Conservation (phyloP, 2,888 invertebrate genomes). For the Drosophila maculinotata region DNA sequence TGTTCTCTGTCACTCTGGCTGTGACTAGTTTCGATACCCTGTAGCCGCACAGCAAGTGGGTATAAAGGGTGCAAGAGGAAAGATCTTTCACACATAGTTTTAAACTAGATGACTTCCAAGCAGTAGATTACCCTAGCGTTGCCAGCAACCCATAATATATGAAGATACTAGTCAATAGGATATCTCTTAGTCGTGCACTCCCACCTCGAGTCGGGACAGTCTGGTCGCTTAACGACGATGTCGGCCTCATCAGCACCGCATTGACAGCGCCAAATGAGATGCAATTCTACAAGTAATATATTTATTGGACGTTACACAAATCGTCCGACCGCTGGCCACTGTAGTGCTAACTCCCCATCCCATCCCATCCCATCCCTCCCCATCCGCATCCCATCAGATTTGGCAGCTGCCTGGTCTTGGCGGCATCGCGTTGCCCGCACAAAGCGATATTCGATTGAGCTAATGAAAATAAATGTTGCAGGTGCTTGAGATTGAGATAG, state of each 20-base stretch:
- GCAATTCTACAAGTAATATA: constrained; percentile 67
- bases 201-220: no score
- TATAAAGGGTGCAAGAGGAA: no score
- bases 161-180: not conserved
- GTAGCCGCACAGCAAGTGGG: not conserved
- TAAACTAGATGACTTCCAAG: no score
- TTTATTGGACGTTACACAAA: constrained; percentile 72
- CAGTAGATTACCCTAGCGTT: no score
- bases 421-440: constrained; percentile 45
- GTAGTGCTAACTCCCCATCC: no score
- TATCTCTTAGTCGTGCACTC: not conserved
- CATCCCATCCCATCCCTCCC: not conserved
- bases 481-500: constrained; percentile 59
- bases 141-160: no score
- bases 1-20: constrained; percentile 40
- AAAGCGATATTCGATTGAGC: constrained; percentile 66
- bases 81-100: not conserved
- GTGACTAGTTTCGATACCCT: constrained; percentile 49
- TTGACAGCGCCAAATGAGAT: constrained; percentile 57
- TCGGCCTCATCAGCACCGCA: constrained; percentile 28
- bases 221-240: constrained; percentile 3
- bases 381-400: not conserved
- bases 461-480: constrained; percentile 54
- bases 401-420: constrained; percentile 32
- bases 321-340: constrained; percentile 52